A percentile compares a stretch with the other conserved stretches of the same genome.
These are phyloP conservation scores for Corydoras sp. DNA, from an alignment of 2,113 vertebrate genomes.

Conservation along the genomic window DNA sequence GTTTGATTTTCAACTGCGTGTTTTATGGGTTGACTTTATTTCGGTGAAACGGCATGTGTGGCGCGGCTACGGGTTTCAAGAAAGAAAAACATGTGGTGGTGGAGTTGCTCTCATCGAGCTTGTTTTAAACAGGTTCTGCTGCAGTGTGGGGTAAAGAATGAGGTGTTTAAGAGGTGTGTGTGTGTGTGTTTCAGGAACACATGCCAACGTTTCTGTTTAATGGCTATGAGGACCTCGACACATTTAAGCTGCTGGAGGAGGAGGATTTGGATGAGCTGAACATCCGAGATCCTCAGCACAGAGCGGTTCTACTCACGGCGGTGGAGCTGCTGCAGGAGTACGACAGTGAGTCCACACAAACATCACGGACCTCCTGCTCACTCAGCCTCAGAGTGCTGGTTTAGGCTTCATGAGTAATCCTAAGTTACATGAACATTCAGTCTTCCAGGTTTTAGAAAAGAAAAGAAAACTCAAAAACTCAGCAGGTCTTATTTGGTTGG, in stretches of 20 bases:
- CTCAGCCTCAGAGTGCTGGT: slow-evolving; percentile 38
- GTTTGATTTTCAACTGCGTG: neutral
- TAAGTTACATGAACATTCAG: too few relatives aligned
- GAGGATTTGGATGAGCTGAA: slow-evolving; percentile 96
- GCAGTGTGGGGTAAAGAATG: neutral
- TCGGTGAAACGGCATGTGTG: neutral
- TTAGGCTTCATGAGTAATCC: too few relatives aligned
- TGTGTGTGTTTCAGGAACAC: slow-evolving; percentile 74
- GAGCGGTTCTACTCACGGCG: slow-evolving; percentile 88
- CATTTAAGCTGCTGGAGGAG: slow-evolving; percentile 93
- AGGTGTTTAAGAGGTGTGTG: slow-evolving; percentile 23
- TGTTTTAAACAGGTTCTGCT: neutral
- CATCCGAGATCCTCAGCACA: slow-evolving; percentile 88
- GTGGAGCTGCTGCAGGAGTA: slow-evolving; percentile 95
- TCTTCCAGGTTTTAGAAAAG: too few relatives aligned
- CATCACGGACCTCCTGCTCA: slow-evolving; percentile 61
- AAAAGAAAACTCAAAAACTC: too few relatives aligned
- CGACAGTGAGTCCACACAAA: slow-evolving; percentile 76
- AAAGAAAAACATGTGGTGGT: neutral
- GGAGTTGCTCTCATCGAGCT: neutral
- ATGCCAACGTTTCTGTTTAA: slow-evolving; percentile 98
- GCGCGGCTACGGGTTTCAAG: neutral
- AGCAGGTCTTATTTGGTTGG: too few relatives aligned
- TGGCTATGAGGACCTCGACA: slow-evolving; percentile 96
- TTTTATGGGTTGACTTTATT: slow-evolving; percentile 7